Base-by-base conservation (phyloP, 2,797 vertebrate genomes). In the Manis javanica region DNA sequence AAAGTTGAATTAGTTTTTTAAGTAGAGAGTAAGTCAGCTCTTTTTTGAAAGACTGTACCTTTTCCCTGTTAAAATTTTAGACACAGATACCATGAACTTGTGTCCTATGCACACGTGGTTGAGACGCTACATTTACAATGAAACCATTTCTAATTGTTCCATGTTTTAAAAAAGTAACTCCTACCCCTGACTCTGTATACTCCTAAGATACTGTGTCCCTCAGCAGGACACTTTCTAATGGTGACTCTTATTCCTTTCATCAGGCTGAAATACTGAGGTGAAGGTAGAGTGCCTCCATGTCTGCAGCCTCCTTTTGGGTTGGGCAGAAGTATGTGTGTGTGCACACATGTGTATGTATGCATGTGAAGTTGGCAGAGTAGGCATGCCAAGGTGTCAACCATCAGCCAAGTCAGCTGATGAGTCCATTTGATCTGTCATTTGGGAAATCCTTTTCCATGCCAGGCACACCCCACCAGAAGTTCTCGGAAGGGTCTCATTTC, bases 281-380 rank as follows among this genome's bases (percentile, higher is more conserved):
- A 4, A 19, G 16, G 13, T 1, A 2, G 1, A 4, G 23, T 0
- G 55, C 46, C 66, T 1, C 29, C 55, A 16, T 0, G 14, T 37
- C 37, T 21, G 12, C 64, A 63, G 51, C 23, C 59, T 29, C 11
- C 31, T 81, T 82, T 7, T 3, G 24, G 57, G 24, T 6, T 9
- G 64, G 39, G 37, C 29, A 31, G 4, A 16, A 46, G 19, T 1
- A 2, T 29, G 34, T 11, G 4, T 2, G 21, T 3, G 19, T 3
- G 1, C 0, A 10, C 3, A 12, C 24, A 11, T 1, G 3, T 19
- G 11, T 5, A 16, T 8, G 4, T 2, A 39, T 7, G 39, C 15
- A 7, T 26, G 24, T 29, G 21, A 11, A 2, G 72, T 18, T 31
- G 49, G 14, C 1, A 42, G 3, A 53, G 37, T 0, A 2, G 9